phyloP scores from a whole-genome alignment of 2,113 vertebrate species.

The Eulemur rufifrons region DNA sequence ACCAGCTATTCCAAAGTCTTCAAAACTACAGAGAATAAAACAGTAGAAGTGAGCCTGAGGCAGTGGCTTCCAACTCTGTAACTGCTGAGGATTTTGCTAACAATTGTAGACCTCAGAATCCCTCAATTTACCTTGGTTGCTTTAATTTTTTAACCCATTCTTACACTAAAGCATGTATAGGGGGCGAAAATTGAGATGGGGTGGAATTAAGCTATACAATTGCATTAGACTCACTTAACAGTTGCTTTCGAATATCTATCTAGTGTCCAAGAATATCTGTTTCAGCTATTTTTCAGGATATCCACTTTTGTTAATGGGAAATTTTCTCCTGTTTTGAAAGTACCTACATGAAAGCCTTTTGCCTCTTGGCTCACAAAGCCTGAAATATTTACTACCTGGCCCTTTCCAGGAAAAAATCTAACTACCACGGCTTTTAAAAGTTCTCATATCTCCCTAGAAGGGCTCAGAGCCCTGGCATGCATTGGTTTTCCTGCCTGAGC shows the following conservation, averaged over 20 bases:
- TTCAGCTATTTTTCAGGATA: background rate
- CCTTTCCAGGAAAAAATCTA: background rate
- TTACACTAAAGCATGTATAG: rapidly evolving
- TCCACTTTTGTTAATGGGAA: background rate
- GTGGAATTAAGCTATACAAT: background rate
- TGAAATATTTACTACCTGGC: background rate
- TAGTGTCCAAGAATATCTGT: background rate
- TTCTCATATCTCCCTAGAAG: background rate
- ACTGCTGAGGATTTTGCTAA: background rate
- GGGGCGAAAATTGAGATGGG: background rate
- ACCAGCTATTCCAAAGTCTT: background rate
- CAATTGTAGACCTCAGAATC: background rate
- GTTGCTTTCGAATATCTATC: background rate
- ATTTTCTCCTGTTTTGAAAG: background rate
- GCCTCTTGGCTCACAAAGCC: background rate
- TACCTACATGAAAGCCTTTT: background rate
- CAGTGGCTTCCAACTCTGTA: background rate
- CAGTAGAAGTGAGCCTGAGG: background rate
- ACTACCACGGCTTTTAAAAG: background rate
- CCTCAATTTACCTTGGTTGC: background rate
- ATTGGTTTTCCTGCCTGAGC: too few relatives aligned
- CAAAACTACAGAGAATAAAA: background rate
- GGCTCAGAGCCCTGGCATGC: background rate
- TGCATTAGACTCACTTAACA: background rate
- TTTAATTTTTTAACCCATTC: background rate